Evolutionary conservation across 2,888 invertebrate species (phyloP).

Genomic region (Thymelicus acteon): DNA sequence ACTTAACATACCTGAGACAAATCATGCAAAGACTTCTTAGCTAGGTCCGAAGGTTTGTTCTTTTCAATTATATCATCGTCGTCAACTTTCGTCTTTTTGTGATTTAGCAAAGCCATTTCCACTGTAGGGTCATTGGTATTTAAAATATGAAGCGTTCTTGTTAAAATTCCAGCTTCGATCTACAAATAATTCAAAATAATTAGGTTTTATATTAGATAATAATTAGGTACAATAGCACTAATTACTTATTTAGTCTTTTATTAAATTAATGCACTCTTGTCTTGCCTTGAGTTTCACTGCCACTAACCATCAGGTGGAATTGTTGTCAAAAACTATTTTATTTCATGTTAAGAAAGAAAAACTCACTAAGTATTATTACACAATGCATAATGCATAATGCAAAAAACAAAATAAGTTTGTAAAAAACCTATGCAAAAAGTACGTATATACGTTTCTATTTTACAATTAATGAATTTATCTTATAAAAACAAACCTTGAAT

Average conservation of each 20-base stretch:
- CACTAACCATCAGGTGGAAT: too few species aligned
- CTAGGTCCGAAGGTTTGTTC: slow-evolving; percentile 65
- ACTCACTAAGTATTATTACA: too few species aligned
- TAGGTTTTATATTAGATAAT: neutral
- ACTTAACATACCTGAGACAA: slow-evolving; percentile 68
- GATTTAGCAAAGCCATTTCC: slow-evolving; percentile 79
- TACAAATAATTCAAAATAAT: slow-evolving; percentile 44
- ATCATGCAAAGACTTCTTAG: slow-evolving; percentile 76
- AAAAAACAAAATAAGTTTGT: too few species aligned
- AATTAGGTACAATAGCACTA: neutral
- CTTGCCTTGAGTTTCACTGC: too few species aligned
- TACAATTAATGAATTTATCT: too few species aligned
- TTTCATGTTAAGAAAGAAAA: too few species aligned
- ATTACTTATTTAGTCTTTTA: too few species aligned
- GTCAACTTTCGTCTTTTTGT: slow-evolving; percentile 76
- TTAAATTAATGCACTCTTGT: too few species aligned
- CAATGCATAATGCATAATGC: too few species aligned
- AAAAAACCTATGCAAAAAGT: too few species aligned
- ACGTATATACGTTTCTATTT: too few species aligned
- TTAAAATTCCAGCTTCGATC: slow-evolving; percentile 91
- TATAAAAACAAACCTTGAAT: slow-evolving; percentile 76
- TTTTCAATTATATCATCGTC: slow-evolving; percentile 86
- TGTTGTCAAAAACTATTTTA: too few species aligned
- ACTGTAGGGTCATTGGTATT: slow-evolving; percentile 83
- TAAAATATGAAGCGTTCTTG: slow-evolving; percentile 90